Evolutionary conservation across 2,797 vertebrate species (phyloP).

Genomic region (Botia almorhae): DNA sequence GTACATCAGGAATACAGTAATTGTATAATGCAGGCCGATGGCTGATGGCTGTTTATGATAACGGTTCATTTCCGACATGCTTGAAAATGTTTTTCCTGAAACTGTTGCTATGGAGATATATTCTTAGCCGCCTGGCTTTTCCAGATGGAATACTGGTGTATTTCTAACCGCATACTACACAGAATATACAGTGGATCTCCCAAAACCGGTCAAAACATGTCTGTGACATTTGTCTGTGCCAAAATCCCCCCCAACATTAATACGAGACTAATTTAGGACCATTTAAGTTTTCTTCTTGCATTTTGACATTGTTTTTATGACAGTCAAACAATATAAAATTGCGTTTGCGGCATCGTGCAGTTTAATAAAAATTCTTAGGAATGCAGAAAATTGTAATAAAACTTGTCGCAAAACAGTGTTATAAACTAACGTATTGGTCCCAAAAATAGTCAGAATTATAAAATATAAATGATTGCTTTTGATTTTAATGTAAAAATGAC

Average conservation of each 20-base stretch:
- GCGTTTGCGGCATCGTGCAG: not conserved
- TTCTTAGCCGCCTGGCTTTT: not conserved
- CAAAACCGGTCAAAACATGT: not conserved
- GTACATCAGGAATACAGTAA: constrained; percentile 23
- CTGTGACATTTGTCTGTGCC: too few species aligned
- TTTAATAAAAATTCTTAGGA: not conserved
- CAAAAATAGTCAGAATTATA: too few species aligned
- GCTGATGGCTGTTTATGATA: not conserved
- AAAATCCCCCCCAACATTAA: too few species aligned
- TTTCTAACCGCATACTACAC: not conserved
- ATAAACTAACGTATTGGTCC: too few species aligned
- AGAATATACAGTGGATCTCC: not conserved
- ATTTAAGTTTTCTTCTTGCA: not conserved
- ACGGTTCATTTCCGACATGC: not conserved
- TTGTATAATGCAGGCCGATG: constrained; percentile 25
- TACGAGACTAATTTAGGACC: not conserved
- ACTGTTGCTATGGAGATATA: not conserved
- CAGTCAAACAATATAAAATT: not conserved
- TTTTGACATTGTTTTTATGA: not conserved
- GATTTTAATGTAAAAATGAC: too few species aligned
- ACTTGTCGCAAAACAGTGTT: too few species aligned
- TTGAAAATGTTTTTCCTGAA: constrained; percentile 2
- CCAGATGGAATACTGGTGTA: not conserved
- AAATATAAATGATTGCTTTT: too few species aligned
- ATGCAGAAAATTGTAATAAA: too few species aligned